Conservation (phyloP, 2,888 invertebrate species). For the Bombylius discolor region DNA sequence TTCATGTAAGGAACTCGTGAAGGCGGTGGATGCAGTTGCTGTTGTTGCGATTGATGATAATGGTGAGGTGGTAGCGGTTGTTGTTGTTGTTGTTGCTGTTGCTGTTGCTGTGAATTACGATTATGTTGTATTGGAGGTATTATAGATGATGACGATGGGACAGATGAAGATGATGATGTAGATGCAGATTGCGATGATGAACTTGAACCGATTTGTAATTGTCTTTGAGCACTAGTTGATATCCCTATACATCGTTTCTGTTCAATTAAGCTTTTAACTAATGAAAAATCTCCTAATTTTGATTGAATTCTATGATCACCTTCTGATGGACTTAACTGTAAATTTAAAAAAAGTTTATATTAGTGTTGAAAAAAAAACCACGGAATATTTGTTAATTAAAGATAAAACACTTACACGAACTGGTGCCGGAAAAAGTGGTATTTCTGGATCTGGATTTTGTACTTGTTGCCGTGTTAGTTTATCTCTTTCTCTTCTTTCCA, state of each 20-base stretch:
- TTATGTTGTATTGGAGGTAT: constrained; percentile 15
- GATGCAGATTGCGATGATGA: background rate
- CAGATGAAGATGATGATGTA: background rate
- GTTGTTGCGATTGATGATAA: constrained; percentile 11
- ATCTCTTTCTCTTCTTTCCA: constrained; percentile 33
- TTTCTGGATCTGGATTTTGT: constrained; percentile 29
- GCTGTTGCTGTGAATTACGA: constrained; percentile 11
- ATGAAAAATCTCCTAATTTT: constrained; percentile 29
- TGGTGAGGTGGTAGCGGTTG: constrained; percentile 13
- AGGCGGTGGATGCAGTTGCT: constrained; percentile 7
- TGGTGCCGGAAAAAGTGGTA: constrained; percentile 31
- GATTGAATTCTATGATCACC: constrained; percentile 30
- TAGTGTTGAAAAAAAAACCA: background rate
- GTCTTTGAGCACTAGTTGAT: constrained; percentile 8
- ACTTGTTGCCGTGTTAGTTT: constrained; percentile 33
- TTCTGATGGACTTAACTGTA: constrained; percentile 24
- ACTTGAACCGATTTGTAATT: constrained; percentile 1
- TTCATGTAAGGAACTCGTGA: constrained; percentile 39
- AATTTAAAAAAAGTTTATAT: background rate
- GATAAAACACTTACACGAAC: constrained; percentile 23
- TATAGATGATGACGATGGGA: background rate
- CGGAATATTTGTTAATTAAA: background rate
- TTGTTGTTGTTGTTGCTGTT: constrained; percentile 2
- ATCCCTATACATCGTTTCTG: constrained; percentile 21
- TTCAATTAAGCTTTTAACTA: constrained; percentile 29